A percentile compares a stretch with the other conserved stretches of the same genome.
Evolutionary conservation across 1,140 invertebrate genomes (phyloP).

Genomic region (Trissolcus basalis): DNA sequence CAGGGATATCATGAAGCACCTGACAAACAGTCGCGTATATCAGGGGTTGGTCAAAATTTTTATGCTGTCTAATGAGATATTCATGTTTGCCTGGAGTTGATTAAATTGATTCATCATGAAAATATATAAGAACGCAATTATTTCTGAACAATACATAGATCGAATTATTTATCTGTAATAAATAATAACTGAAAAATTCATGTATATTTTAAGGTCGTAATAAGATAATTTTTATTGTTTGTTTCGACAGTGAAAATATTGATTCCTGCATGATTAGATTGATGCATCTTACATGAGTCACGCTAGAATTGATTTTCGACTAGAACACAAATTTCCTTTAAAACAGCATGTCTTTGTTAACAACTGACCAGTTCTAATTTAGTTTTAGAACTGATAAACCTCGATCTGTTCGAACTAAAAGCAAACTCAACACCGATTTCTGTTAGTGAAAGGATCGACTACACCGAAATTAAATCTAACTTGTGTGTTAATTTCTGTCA

Average conservation of each 20-base stretch:
- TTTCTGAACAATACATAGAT: too few relatives aligned
- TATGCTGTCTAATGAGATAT: conserved; percentile 49
- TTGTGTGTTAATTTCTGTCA: conserved; percentile 62
- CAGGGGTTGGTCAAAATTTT: conserved; percentile 42
- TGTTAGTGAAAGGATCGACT: conserved; percentile 60
- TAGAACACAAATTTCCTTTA: conserved; percentile 56
- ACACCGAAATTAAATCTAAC: conserved; percentile 61
- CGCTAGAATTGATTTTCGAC: conserved; percentile 45
- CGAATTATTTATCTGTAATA: too few relatives aligned
- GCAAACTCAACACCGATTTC: conserved; percentile 60
- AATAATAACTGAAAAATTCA: too few relatives aligned
- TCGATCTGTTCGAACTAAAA: conserved; percentile 60
- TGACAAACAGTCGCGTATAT: conserved; percentile 17
- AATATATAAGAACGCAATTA: conserved; percentile 32
- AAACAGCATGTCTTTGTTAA: conserved; percentile 59
- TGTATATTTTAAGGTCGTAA: too few relatives aligned
- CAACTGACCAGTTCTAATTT: conserved; percentile 63
- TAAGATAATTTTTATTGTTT: too few relatives aligned
- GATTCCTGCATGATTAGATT: background rate
- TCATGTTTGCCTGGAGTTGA: conserved; percentile 50
- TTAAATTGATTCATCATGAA: conserved; percentile 23
- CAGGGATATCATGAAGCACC: conserved; percentile 37
- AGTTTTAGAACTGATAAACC: conserved; percentile 61
- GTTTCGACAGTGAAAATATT: too few relatives aligned
- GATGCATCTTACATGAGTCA: conserved; percentile 30